Percentiles rank a stretch among this genome's conserved stretches.
These are phyloP conservation scores for Cettia cetti DNA, from an alignment of 2,113 vertebrate genomes.

Conservation along the genomic window DNA sequence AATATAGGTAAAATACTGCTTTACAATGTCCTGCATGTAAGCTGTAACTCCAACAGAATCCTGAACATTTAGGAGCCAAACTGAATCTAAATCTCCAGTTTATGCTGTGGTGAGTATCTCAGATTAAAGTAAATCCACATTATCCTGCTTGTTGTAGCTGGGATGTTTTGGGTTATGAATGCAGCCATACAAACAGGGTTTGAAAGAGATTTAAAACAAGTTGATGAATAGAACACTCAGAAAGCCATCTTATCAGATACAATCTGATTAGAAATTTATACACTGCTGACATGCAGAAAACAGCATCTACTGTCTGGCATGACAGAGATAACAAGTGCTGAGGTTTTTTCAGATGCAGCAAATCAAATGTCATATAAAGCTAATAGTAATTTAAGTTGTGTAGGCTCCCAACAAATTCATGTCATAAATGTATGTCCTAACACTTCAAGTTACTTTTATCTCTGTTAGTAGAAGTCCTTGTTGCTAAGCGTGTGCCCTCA, in stretches of 20 bases:
- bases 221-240: slow-evolving; percentile 61
- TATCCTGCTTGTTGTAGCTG: slow-evolving; percentile 45
- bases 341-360: background rate
- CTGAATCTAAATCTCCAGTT: slow-evolving; percentile 59
- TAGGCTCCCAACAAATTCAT: background rate
- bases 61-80: slow-evolving; percentile 38
- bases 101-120: slow-evolving; percentile 54
- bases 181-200: slow-evolving; percentile 22
- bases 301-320: background rate
- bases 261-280: slow-evolving; percentile 40
- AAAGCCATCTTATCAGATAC: slow-evolving; percentile 28
- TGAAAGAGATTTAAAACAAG: slow-evolving; percentile 55
- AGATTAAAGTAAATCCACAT: slow-evolving; percentile 66
- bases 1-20: slow-evolving; percentile 40
- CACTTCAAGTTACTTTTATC: background rate
- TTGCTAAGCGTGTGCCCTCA: background rate
- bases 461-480: background rate
- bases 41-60: slow-evolving; percentile 19
- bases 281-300: slow-evolving; percentile 11
- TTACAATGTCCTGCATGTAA: slow-evolving; percentile 28
- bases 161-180: slow-evolving; percentile 53
- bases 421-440: background rate
- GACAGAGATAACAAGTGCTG: background rate
- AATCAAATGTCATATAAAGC: background rate
- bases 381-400: background rate